These are phyloP conservation scores for Nixonia krombeini DNA, from an alignment of 1,140 invertebrate genomes.

Conservation along the genomic window DNA sequence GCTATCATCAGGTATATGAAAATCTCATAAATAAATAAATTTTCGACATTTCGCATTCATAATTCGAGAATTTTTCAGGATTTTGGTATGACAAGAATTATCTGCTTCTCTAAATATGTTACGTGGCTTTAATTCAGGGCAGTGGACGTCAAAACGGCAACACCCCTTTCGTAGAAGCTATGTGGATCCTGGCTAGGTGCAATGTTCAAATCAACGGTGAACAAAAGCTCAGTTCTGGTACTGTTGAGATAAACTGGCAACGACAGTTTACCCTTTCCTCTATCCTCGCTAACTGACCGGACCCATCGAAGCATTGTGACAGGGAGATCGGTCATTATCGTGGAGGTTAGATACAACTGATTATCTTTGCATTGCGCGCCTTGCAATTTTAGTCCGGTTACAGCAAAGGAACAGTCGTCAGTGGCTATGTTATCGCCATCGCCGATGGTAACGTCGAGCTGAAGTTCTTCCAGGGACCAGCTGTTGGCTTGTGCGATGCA, in stretches of 20 bases:
- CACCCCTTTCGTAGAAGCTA: constrained; percentile 97
- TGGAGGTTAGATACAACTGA: constrained; percentile 90
- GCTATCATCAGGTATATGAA: background rate
- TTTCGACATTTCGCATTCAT: too few species aligned
- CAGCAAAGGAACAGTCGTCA: constrained; percentile 86
- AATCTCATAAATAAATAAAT: background rate
- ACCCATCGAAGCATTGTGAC: constrained; percentile 91
- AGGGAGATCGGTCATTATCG: constrained; percentile 94
- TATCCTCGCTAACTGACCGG: constrained; percentile 75
- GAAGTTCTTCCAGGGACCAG: constrained; percentile 95
- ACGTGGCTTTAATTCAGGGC: constrained; percentile 90
- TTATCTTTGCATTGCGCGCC: constrained; percentile 94
- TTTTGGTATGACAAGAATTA: too few species aligned
- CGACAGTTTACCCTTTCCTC: constrained; percentile 80
- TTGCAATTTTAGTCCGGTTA: constrained; percentile 92
- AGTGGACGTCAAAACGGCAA: constrained; percentile 93
- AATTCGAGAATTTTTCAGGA: too few species aligned
- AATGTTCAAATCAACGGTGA: constrained; percentile 94
- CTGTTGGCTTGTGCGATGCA: constrained; percentile 95
- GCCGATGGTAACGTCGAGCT: constrained; percentile 84
- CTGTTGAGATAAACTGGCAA: constrained; percentile 98
- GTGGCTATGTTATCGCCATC: constrained; percentile 74
- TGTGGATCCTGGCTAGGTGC: constrained; percentile 89
- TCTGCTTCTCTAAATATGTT: too few species aligned
- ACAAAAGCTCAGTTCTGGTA: constrained; percentile 93